phyloP scores from a whole-genome alignment of 2,797 vertebrate genomes.

The Balearica regulorum region DNA sequence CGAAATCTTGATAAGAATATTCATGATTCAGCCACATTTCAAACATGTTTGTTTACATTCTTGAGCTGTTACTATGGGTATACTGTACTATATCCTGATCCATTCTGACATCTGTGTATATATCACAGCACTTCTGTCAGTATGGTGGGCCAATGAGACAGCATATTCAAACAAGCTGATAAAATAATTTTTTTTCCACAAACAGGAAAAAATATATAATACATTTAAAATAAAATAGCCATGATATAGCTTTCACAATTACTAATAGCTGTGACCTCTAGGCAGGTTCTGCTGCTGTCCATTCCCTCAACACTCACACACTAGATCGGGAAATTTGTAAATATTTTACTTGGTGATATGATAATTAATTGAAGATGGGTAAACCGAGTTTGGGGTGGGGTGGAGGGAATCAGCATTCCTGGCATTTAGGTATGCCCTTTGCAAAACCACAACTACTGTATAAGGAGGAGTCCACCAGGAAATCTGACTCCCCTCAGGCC shows the following conservation, averaged over 20 bases:
- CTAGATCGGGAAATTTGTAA: not conserved
- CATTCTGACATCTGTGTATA: not conserved
- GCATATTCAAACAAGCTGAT: not conserved
- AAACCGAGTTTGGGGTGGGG: not conserved
- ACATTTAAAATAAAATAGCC: not conserved
- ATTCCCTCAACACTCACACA: not conserved
- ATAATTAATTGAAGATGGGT: not conserved
- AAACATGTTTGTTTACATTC: not conserved
- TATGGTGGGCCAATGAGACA: not conserved
- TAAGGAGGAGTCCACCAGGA: not conserved
- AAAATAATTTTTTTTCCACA: not conserved
- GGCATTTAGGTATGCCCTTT: not conserved
- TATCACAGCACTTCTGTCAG: not conserved
- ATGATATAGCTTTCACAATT: not conserved
- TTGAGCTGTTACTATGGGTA: not conserved
- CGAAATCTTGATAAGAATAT: not conserved
- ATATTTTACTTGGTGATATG: not conserved
- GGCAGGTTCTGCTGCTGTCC: not conserved
- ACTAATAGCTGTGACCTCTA: not conserved
- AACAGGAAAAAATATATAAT: not conserved
- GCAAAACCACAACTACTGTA: not conserved
- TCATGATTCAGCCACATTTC: not conserved
- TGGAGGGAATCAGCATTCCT: not conserved
- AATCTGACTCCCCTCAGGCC: not conserved
- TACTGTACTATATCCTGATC: not conserved